Evolutionary conservation across 2,113 vertebrate species (phyloP), one percentile per base, ranked within the genome.

Genomic region (Glaucidium brasilianum): DNA sequence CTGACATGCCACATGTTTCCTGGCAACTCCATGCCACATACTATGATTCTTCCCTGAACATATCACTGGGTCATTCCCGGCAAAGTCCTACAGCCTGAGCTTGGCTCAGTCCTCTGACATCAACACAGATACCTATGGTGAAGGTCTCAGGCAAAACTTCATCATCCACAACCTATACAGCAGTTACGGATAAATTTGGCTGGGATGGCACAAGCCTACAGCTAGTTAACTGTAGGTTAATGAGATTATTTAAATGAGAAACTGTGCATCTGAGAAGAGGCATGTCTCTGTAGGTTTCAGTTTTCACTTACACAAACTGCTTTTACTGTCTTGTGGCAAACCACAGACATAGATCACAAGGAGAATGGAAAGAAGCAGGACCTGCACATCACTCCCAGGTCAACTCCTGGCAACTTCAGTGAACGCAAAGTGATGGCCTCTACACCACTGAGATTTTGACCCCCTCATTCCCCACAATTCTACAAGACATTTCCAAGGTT

Each of bases 231-330:
- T 3, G 1, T 7, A 45, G 43, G 43, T 45, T 45, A 45, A 45
- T 5, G 0, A 15, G 20, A 20, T 4, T 9, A 41, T 12, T 47
- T 5, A 34, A 35, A 11, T 6, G 4, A 53, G 37, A 11, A 53
- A 6, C 16, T 7, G 8, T 19, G 4, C 45, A 14, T 4, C 32
- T 3, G 5, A 41, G 47, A 58, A 22, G 69, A 27, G 35, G 3
- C 63, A n/a, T 16, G 5, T 20, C 21, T 26, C 27, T 9, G 5
- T 5, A 56, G 8, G 12, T 64, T 20, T 76, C 53, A 29, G 5
- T 37, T 34, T 27, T 75, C n/a, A 49, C 30, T 49, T 35, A 32
- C 1, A 0, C 25, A 41, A 71, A 50, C 58, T 52, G 34, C 29
- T 64, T 78, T 72, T 52, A 59, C 16, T 53, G 23, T 37, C 43